Percentiles rank a stretch among this genome's conserved stretches.
Evolutionary conservation across 2,888 invertebrate genomes (phyloP).

Genomic region (Iselma pallidipennis): DNA sequence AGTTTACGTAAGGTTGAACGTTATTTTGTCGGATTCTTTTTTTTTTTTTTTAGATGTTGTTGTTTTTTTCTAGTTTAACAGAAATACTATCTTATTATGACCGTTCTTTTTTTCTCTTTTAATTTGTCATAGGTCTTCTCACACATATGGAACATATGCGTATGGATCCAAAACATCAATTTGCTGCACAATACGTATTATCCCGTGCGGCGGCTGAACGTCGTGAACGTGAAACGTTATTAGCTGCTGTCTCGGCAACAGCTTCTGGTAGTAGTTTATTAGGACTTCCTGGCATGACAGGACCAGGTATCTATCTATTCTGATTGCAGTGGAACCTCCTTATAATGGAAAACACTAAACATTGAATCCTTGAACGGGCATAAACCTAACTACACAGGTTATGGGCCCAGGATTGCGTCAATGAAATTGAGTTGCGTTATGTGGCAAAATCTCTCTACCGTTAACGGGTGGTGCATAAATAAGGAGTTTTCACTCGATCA

Average conservation of each 20-base stretch:
- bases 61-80: not conserved
- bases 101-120: not conserved
- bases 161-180: slow-evolving; percentile 96
- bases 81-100: no score
- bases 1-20: not conserved
- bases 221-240: slow-evolving; percentile 77
- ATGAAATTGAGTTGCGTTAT: not conserved
- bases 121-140: slow-evolving; percentile 73
- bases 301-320: slow-evolving; percentile 36
- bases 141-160: slow-evolving; percentile 97
- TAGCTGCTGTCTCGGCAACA: slow-evolving; percentile 63
- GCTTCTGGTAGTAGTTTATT: slow-evolving; percentile 67
- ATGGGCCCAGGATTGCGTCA: not conserved
- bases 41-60: not conserved
- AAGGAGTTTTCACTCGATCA: no score
- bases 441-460: not conserved
- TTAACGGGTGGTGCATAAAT: no score
- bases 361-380: no score
- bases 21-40: not conserved
- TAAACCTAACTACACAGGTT: no score
- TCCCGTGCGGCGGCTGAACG: slow-evolving; percentile 89
- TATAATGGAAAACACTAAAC: no score
- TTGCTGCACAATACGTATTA: slow-evolving; percentile 91
- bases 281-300: slow-evolving; percentile 57
- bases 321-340: no score